phyloP scores from a whole-genome alignment of 2,797 vertebrate species.

The Gambusia yucatana region DNA sequence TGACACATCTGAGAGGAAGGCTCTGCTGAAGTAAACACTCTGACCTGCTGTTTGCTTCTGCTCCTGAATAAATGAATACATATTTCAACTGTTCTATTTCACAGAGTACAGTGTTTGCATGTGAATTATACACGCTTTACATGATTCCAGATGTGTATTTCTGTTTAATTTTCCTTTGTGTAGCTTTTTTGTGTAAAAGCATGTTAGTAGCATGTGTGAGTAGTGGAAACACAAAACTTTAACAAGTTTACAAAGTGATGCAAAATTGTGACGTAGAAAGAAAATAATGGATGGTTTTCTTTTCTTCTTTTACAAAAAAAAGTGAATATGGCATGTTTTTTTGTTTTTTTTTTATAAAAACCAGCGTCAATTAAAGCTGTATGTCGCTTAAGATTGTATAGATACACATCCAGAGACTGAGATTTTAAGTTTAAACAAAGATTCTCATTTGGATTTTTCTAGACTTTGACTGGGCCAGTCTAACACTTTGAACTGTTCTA shows the following conservation, averaged over 20 bases:
- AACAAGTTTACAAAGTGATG: not conserved
- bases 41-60: conserved; percentile 45
- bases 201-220: too few relatives aligned
- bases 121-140: conserved; percentile 13
- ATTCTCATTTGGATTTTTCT: not conserved
- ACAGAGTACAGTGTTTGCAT: conserved; percentile 26
- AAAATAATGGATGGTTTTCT: not conserved
- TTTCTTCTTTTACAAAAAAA: not conserved
- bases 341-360: not conserved
- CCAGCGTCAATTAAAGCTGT: not conserved
- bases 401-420: not conserved
- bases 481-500: not conserved
- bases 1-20: conserved; percentile 37
- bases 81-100: conserved; percentile 33
- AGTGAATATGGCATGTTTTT: not conserved
- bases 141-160: conserved; percentile 10
- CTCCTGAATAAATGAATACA: conserved; percentile 61
- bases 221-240: not conserved
- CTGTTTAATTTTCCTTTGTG: not conserved
- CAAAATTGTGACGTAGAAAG: not conserved
- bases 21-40: conserved; percentile 47
- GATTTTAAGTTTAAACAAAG: not conserved
- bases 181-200: not conserved
- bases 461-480: not conserved
- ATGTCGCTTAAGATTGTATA: not conserved